These are phyloP conservation scores for Pseudomyrmex gracilis DNA, from an alignment of 1,140 invertebrate species.

Conservation along the genomic window DNA sequence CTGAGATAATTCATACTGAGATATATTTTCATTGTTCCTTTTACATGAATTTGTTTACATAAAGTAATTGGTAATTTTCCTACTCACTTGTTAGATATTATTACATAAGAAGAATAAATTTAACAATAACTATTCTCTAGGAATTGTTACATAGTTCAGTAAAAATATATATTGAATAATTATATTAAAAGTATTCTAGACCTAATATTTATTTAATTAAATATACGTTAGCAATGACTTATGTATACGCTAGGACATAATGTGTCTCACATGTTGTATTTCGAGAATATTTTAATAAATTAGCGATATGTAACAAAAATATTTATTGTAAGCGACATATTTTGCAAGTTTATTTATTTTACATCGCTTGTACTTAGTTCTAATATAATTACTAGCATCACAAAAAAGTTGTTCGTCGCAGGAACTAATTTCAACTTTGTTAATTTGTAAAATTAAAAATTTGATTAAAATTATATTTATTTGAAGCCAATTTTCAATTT, in stretches of 20 bases:
- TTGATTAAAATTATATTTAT: not conserved
- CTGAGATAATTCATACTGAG: no score
- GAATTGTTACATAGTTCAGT: no score
- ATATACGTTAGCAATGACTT: no score
- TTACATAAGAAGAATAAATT: no score
- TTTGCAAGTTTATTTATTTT: conserved; percentile 19
- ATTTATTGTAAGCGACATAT: not conserved
- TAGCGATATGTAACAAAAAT: not conserved
- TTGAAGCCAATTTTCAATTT: not conserved
- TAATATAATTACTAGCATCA: not conserved
- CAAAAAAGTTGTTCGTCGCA: not conserved
- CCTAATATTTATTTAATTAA: no score
- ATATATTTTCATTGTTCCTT: no score
- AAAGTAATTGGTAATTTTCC: no score
- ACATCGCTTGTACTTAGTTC: not conserved
- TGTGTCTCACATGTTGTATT: not conserved
- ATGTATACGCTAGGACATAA: not conserved
- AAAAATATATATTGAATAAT: no score
- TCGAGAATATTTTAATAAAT: conserved; percentile 16
- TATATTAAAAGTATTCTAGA: no score
- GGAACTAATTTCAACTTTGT: not conserved
- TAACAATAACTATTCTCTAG: no score
- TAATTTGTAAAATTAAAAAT: not conserved
- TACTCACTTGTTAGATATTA: no score
- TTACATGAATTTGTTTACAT: no score